Base-by-base conservation (phyloP, 2,797 vertebrate genomes). In the Macroramphosus scolopax region DNA sequence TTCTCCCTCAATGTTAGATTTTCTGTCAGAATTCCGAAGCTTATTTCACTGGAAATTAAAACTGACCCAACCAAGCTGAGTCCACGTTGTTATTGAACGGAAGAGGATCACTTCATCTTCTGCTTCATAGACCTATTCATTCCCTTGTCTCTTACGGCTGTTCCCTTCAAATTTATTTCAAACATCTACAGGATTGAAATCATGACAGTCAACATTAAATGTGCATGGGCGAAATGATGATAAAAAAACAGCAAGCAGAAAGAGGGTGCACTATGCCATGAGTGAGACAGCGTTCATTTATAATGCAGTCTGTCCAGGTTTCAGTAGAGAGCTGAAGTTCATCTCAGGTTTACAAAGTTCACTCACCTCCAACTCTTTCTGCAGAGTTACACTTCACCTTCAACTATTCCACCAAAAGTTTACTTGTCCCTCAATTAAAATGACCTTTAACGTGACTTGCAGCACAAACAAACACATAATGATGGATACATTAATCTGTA, bases 311-410 rank as follows among this genome's bases (percentile, higher is more conserved):
- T 22, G 51, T 42, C 9, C 13, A 26, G 32, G 39, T 47, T 0
- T 60, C 42, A 30, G 29, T 25, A 34, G 33, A 8, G 34, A 62
- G 20, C 30, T 35, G 26, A 40, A 38, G 42, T 48, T 65, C 26
- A 51, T 3, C 22, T 37, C 5, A 37, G 33, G 13, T 30, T 51
- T 16, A 3, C 26, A 26, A 44, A 41, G 48, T 51, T 53, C 13
- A 8, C 33, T 44, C 33, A 44, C 20, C 15, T 47, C 17, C 22
- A 37, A 15, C 6, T 6, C 10, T 55, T 3, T 51, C 46, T 31
- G 33, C 14, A 44, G 3, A n/a, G n/a, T n/a, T n/a, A n/a, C n/a
- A n/a, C n/a, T 18, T 32, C 8, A 40, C 17, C 30, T 6, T 18
- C 10, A 14, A 7, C 8, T 4, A 8, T 11, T 40, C 48, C 28